Evolutionary conservation across 2,797 vertebrate genomes (phyloP).

Genomic region (Cyclura pinguis): DNA sequence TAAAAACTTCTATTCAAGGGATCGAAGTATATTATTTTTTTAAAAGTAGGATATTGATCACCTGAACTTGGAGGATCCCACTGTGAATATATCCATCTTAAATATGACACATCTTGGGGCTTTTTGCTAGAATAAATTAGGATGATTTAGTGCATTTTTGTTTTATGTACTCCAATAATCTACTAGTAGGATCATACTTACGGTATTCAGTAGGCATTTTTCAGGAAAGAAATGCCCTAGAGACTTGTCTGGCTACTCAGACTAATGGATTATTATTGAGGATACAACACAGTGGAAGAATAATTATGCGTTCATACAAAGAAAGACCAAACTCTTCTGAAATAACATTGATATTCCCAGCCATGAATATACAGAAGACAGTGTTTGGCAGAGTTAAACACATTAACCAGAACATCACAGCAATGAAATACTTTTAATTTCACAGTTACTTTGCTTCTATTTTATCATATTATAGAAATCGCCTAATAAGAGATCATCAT

Average conservation of each 20-base stretch:
- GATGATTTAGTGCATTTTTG: constrained; percentile 46
- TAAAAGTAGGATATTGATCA: constrained; percentile 34
- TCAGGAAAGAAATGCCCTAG: constrained; percentile 32
- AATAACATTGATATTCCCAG: neutral
- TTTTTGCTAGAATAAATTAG: constrained; percentile 30
- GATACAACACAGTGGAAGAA: constrained; percentile 20
- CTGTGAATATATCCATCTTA: constrained; percentile 39
- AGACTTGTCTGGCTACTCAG: constrained; percentile 45
- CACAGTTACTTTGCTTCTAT: constrained; percentile 1
- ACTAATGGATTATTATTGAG: constrained; percentile 57
- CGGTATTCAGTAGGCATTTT: constrained; percentile 49
- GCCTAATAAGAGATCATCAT: neutral
- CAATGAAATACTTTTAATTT: constrained; percentile 20
- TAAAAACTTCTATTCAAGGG: constrained; percentile 29
- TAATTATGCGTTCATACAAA: constrained; percentile 59
- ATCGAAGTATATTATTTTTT: constrained; percentile 31
- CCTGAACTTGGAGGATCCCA: constrained; percentile 18
- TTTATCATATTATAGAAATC: constrained; percentile 8
- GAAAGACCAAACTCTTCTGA: constrained; percentile 29
- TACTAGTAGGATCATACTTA: constrained; percentile 43
- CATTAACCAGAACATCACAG: neutral
- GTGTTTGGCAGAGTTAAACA: constrained; percentile 24
- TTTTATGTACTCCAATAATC: constrained; percentile 39
- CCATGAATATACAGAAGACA: constrained; percentile 25
- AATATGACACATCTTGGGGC: constrained; percentile 17